phyloP scores from a whole-genome alignment of 92 coral and sea anemone species.

The Heliopora coerulea region DNA sequence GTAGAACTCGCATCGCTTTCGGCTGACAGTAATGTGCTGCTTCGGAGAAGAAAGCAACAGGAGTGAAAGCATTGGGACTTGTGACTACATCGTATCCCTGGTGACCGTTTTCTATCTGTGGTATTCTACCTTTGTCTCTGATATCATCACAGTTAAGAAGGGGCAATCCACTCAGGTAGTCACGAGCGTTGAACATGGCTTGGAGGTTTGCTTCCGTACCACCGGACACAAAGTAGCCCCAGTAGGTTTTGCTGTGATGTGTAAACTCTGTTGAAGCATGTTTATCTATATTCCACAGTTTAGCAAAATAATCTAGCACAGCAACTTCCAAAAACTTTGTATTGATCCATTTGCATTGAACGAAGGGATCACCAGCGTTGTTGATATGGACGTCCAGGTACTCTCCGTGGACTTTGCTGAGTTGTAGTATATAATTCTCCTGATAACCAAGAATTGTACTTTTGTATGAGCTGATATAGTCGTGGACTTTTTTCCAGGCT shows the following conservation, averaged over 20 bases:
- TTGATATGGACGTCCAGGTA: neutral
- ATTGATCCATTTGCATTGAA: neutral
- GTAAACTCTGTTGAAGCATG: neutral
- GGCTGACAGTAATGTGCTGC: neutral
- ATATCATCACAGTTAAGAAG: neutral
- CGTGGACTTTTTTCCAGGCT: slow-evolving; percentile 2
- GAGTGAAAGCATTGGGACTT: slow-evolving; percentile 6
- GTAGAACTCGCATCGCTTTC: neutral
- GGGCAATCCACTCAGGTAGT: slow-evolving; percentile 8
- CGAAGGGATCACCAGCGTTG: slow-evolving; percentile 5
- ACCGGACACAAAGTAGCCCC: neutral
- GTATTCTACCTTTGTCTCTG: too few species aligned
- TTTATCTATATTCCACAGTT: slow-evolving; percentile 4
- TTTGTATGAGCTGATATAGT: neutral
- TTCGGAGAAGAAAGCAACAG: slow-evolving; percentile 12
- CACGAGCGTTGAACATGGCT: slow-evolving; percentile 8
- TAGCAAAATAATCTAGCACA: slow-evolving; percentile 20
- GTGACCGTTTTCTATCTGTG: too few species aligned
- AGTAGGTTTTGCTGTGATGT: neutral
- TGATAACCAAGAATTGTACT: slow-evolving; percentile 4
- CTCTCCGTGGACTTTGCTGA: neutral
- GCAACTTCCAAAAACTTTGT: slow-evolving; percentile 17
- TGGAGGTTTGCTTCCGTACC: neutral
- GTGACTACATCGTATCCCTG: neutral
- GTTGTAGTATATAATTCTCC: neutral